Percentiles rank a stretch among this genome's conserved stretches.
Evolutionary conservation across 2,888 invertebrate species (phyloP).

Genomic region (Trissolcus japonicus): DNA sequence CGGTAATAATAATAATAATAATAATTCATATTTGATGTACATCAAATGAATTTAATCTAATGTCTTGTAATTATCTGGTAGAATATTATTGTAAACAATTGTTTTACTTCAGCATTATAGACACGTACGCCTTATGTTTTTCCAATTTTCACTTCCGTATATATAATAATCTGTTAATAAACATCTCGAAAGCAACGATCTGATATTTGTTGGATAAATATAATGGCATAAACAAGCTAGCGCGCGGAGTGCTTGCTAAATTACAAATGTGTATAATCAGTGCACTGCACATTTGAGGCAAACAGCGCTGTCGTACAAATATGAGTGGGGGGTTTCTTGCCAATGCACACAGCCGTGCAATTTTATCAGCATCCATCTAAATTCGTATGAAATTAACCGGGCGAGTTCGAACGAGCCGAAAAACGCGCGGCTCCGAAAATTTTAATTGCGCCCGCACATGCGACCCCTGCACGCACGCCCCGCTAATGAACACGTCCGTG

Average conservation of each 20-base stretch:
- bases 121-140: too few relatives aligned
- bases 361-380: slow-evolving; percentile 45
- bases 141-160: too few relatives aligned
- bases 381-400: slow-evolving; percentile 36
- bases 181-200: not conserved
- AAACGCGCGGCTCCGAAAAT: slow-evolving; percentile 56
- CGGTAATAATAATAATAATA: too few relatives aligned
- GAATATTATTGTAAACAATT: too few relatives aligned
- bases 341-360: slow-evolving; percentile 27
- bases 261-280: slow-evolving; percentile 22
- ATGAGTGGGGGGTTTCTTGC: slow-evolving; percentile 11
- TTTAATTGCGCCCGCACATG: slow-evolving; percentile 61
- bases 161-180: slow-evolving; percentile 8
- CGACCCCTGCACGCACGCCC: slow-evolving; percentile 47
- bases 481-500: slow-evolving; percentile 62
- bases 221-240: not conserved
- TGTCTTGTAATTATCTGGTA: too few relatives aligned
- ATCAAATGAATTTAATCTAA: too few relatives aligned
- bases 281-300: slow-evolving; percentile 21
- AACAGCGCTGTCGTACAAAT: slow-evolving; percentile 27
- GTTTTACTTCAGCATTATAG: too few relatives aligned
- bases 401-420: slow-evolving; percentile 55
- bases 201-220: slow-evolving; percentile 22
- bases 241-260: slow-evolving; percentile 8
- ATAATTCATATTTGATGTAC: too few relatives aligned